Base-by-base conservation (phyloP, 1,140 invertebrate genomes). In the Drosophila auraria region DNA sequence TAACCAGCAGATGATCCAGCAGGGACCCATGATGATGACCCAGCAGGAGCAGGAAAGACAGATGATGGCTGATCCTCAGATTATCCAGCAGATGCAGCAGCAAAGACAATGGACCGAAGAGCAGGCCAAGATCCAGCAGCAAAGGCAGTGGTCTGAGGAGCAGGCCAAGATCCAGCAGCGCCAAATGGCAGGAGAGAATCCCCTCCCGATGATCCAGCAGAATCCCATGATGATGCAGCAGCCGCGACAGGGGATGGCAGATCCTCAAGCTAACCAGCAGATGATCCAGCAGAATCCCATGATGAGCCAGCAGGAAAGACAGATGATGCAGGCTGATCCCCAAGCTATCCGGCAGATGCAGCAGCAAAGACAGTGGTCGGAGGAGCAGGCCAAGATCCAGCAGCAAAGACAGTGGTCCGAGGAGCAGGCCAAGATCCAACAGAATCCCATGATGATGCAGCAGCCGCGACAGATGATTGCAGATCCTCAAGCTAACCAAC, bases 301-400 rank as follows among this genome's bases (percentile, higher is more conserved):
- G 36, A 57, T 36, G 63, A 69, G 62, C 9, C 60, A 77, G 36
- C 68, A 69, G 9, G 61, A 80, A 38, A 54, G 76, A 62, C 58
- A 74, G 53, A 36, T 36, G 33, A 12, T 59, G 27, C 27, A 30
- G 74, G 73, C 62, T 0, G 80, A 81, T 44, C 45, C 73, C 1
- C 61, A 70, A 15, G 60, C 56, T 5, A 44, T 27, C 6, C 50
- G 61, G 6, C 30, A 44, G 25, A 54, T 33, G 44, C 20, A 33
- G 15, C 17, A 51, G 44, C 23, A 66, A 20, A 38, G 38, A 3
- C 44, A 42, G 27, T 30, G 27, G 27, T 30, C 27, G 5, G 27
- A 30, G 1, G 27, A 30, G 27, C 27, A 30, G 27, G 27, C 27
- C 27, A 0, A 30, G 6, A 30, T 30, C 27, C 20, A 33, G 15